Evolutionary conservation across 2,113 vertebrate species (phyloP).

Genomic region (Psettodes erumei): DNA sequence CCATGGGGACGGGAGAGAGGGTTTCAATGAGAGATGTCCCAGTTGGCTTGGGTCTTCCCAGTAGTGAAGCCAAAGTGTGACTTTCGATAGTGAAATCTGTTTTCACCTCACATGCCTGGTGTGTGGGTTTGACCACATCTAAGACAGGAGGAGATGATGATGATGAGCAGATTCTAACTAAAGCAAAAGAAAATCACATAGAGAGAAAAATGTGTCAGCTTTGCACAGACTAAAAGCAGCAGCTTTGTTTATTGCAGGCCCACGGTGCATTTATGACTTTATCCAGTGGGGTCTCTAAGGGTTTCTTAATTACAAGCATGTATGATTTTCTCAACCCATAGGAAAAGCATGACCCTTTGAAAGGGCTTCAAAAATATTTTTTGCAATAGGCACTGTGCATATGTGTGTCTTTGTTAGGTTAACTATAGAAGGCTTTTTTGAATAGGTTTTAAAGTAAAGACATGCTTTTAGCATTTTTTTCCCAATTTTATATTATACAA

Average conservation of each 20-base stretch:
- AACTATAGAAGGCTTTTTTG: no score
- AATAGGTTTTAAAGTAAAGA: no score
- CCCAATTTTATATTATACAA: no score
- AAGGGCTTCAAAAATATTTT: conserved; percentile 24
- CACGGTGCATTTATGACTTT: conserved; percentile 19
- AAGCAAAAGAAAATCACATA: background rate
- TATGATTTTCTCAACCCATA: conserved; percentile 37
- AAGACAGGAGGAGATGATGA: background rate
- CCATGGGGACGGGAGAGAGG: conserved; percentile 47
- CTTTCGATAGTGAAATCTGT: conserved; percentile 30
- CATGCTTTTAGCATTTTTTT: no score
- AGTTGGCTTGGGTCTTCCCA: conserved; percentile 22
- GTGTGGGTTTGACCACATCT: background rate
- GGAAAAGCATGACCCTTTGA: conserved; percentile 17
- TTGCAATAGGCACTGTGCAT: no score
- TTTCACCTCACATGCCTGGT: background rate
- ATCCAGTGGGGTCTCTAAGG: conserved; percentile 22
- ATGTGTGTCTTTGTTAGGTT: no score
- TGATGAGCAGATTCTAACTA: background rate
- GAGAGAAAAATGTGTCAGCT: background rate
- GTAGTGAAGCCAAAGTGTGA: conserved; percentile 35
- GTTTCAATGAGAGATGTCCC: conserved; percentile 5
- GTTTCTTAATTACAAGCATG: conserved; percentile 14
- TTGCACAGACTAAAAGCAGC: background rate
- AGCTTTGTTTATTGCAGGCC: conserved; percentile 7